Percentiles rank a stretch among this genome's conserved stretches.
Conservation (phyloP, 2,888 invertebrate genomes). For the Cactoblastis cactorum region DNA sequence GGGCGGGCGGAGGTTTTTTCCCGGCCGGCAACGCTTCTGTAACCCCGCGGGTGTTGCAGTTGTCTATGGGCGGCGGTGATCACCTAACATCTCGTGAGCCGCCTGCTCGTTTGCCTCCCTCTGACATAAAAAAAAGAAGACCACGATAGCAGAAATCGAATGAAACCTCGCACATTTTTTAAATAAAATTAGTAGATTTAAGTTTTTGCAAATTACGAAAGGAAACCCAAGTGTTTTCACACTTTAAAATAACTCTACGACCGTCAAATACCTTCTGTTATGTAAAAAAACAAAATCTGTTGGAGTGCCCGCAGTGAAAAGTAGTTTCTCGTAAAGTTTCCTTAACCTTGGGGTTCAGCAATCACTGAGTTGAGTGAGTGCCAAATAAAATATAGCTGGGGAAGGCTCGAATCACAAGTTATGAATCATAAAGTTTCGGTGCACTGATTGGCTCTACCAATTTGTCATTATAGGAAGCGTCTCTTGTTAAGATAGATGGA, state of each 20-base stretch:
- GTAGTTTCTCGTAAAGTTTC: constrained; percentile 17
- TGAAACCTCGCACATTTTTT: no score
- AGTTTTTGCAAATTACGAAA: no score
- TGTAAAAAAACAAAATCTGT: constrained; percentile 6
- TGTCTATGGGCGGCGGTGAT: no score
- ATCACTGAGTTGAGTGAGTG: constrained; percentile 44
- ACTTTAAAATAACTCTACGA: not conserved
- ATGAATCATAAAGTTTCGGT: constrained; percentile 38
- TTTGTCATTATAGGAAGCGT: not conserved
- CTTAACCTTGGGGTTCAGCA: constrained; percentile 42
- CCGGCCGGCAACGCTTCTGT: no score
- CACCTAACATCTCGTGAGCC: no score
- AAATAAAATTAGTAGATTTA: no score
- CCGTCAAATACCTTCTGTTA: not conserved
- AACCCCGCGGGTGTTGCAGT: no score
- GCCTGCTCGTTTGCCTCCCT: no score
- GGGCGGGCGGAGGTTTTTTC: no score
- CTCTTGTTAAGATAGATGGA: not conserved
- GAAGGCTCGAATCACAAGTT: constrained; percentile 29
- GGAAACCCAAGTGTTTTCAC: not conserved
- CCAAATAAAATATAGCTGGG: constrained; percentile 60
- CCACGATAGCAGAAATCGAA: no score
- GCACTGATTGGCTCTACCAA: constrained; percentile 10
- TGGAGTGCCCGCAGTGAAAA: constrained; percentile 11
- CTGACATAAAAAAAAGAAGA: no score